Conservation (phyloP, 2,888 invertebrate species). For the Cabera pusaria region DNA sequence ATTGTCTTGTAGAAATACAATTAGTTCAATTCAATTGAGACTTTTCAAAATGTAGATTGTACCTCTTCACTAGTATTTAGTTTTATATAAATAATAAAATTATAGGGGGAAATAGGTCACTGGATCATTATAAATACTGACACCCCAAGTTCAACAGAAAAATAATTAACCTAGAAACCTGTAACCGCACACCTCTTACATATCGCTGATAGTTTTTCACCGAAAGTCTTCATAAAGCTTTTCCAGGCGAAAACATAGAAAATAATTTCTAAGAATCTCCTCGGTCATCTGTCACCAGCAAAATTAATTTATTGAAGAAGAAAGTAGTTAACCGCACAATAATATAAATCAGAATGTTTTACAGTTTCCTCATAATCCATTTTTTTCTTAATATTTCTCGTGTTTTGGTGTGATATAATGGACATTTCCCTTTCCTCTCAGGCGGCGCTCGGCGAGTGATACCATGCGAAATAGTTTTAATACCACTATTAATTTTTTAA, state of each 20-base stretch:
- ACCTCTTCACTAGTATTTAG: too few relatives aligned
- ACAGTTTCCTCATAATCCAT: conserved; percentile 63
- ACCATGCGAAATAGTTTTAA: conserved; percentile 79
- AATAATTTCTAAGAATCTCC: conserved; percentile 12
- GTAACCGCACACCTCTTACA: conserved; percentile 9
- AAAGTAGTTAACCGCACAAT: conserved; percentile 21
- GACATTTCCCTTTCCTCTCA: conserved; percentile 73
- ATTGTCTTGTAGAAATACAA: too few relatives aligned
- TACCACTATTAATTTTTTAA: conserved; percentile 74
- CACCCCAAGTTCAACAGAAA: conserved; percentile 3
- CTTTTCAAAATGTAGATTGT: too few relatives aligned
- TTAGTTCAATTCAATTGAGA: too few relatives aligned
- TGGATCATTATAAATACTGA: background rate
- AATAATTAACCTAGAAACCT: conserved; percentile 16
- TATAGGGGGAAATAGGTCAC: background rate
- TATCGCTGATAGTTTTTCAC: conserved; percentile 17
- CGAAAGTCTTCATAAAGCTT: conserved; percentile 14
- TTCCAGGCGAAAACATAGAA: conserved; percentile 10
- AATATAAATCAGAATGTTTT: conserved; percentile 63
- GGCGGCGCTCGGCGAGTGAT: conserved; percentile 50
- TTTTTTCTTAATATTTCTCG: conserved; percentile 60
- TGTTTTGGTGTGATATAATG: conserved; percentile 71
- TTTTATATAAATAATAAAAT: background rate
- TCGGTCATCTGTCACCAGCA: conserved; percentile 14
- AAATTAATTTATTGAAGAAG: conserved; percentile 28